Base-by-base conservation (phyloP, 1,140 invertebrate species). In the Amphibalanus amphitrite region DNA sequence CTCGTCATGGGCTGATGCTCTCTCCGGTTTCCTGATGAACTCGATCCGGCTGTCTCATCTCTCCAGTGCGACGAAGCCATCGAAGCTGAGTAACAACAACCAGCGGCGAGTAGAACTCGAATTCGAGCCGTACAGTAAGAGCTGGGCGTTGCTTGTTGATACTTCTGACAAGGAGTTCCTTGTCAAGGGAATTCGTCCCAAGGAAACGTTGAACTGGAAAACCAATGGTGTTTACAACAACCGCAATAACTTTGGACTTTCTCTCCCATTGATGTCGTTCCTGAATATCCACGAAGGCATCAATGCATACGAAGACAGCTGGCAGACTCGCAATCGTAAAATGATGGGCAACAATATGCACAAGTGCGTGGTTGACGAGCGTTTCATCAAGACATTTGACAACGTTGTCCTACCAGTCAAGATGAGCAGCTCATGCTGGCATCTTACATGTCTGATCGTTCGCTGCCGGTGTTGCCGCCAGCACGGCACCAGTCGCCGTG, bases 351-450 rank as follows among this genome's bases (percentile, higher is more conserved):
- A 6, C 10, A 23, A 6, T 1, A 13, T 6, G 6, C 6, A 59
- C 47, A 59, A 20, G 47, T 59, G 47, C 17, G 20, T 59, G 10
- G 23, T 59, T 20, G 47, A 59, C 47, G 47, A 59, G 17, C 47
- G 17, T 20, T 59, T 59, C 47, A 59, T 59, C 47, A 59, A 59
- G 47, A 59, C 47, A 3, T 59, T 20, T 1, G 47, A 59, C 47
- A 59, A 59, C 20, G 13, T 59, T 3, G 23, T 1, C 6, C 20
- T 59, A 1, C 47, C 6, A 20, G 47, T 13, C 6, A 23, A 59
- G 13, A 59, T 59, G 47, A 20, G 1, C 13, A 59, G 17, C 6
- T 59, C 47, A 1, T 72, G 72, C 72, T 72, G 40, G 47, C 72
- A 72, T 23, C 15, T 72, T n/a, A n/a, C n/a, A n/a, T n/a, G n/a